A percentile compares a stretch with the other conserved stretches of the same genome.
phyloP scores from a whole-genome alignment of 2,113 vertebrate genomes.

The Hyla sarda region DNA sequence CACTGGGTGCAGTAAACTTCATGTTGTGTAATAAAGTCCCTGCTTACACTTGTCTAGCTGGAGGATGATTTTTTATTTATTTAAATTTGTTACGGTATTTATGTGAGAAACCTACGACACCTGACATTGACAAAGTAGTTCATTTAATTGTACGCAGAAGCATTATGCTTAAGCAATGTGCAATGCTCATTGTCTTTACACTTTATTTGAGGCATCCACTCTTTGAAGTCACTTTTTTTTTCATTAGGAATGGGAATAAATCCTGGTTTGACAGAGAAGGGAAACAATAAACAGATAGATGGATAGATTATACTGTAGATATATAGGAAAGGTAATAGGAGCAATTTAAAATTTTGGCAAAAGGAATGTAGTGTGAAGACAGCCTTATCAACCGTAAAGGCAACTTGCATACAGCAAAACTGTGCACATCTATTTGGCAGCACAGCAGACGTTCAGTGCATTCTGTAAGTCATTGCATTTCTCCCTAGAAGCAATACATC shows the following conservation, averaged over 20 bases:
- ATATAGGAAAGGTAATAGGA: too few species aligned
- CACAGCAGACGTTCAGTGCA: too few species aligned
- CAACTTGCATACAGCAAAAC: too few species aligned
- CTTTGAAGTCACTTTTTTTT: background rate
- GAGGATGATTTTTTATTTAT: background rate
- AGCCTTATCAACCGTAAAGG: too few species aligned
- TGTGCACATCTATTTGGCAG: too few species aligned
- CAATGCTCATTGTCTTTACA: background rate
- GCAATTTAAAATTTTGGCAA: too few species aligned
- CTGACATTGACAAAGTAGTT: background rate
- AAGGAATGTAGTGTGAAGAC: too few species aligned
- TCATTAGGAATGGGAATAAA: background rate
- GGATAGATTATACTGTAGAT: background rate
- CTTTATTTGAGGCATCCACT: background rate
- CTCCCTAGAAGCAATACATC: too few species aligned
- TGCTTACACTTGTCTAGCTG: slow-evolving; percentile 7
- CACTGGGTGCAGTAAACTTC: slow-evolving; percentile 25
- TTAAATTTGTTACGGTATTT: background rate
- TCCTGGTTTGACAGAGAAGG: background rate
- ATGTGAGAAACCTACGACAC: slow-evolving; percentile 12
- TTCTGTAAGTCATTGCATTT: too few species aligned
- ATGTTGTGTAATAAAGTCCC: background rate
- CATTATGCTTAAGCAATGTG: background rate
- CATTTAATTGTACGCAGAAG: background rate
- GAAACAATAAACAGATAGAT: background rate